phyloP scores from a whole-genome alignment of 2,797 vertebrate species.

The Cryptoblepharus egeriae region DNA sequence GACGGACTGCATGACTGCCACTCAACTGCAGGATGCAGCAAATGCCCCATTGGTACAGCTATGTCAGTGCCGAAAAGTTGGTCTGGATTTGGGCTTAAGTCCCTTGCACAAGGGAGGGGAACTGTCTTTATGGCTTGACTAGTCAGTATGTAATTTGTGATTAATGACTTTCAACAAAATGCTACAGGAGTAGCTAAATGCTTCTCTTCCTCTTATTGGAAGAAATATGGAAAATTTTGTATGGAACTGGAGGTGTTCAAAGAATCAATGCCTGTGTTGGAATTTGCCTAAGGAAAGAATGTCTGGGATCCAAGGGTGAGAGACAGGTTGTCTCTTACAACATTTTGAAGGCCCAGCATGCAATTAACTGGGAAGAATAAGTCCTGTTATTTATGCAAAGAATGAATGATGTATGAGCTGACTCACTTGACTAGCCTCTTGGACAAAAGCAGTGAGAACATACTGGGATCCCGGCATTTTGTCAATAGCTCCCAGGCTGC shows the following conservation, averaged over 20 bases:
- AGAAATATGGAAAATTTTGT: not conserved
- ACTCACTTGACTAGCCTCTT: not conserved
- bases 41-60: too few species aligned
- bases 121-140: not conserved
- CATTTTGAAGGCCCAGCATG: constrained; percentile 28
- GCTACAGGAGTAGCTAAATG: not conserved
- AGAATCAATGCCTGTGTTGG: constrained; percentile 8
- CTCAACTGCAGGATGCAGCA: too few species aligned
- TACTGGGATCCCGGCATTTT: constrained; percentile 3
- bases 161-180: constrained; percentile 14
- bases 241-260: not conserved
- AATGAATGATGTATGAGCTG: constrained; percentile 1
- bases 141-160: not conserved
- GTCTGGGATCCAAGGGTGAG: constrained; percentile 2
- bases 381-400: not conserved
- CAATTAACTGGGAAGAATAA: constrained; percentile 34
- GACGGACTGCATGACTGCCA: too few species aligned
- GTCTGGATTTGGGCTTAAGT: too few species aligned
- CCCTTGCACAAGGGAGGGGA: too few species aligned
- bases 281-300: constrained; percentile 11
- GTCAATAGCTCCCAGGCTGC: constrained; percentile 24
- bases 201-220: not conserved
- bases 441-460: not conserved
- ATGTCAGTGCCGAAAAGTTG: too few species aligned
- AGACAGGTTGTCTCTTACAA: constrained; percentile 15